phyloP scores from a whole-genome alignment of 2,888 invertebrate genomes.

The Pollenia labialis region DNA sequence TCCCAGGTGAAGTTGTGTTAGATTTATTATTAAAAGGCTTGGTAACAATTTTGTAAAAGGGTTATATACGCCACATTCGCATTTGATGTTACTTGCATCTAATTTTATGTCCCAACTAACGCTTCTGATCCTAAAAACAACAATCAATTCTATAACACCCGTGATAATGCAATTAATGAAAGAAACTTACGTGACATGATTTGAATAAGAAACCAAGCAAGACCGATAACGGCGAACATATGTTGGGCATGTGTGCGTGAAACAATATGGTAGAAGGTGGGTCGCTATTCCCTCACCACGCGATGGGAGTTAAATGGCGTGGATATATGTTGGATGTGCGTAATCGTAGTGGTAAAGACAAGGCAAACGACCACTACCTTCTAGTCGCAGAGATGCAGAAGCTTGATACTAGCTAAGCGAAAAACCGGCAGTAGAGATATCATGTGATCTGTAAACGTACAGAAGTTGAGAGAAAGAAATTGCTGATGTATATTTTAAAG shows the following conservation, averaged over 20 bases:
- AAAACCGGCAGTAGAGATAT: background rate
- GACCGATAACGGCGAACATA: background rate
- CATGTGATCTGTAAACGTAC: background rate
- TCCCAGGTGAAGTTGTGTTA: too few relatives aligned
- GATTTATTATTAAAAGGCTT: too few relatives aligned
- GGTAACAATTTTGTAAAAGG: too few relatives aligned
- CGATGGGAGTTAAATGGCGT: too few relatives aligned
- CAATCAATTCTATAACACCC: too few relatives aligned
- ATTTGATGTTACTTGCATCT: too few relatives aligned
- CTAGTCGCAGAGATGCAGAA: background rate
- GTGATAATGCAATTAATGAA: too few relatives aligned
- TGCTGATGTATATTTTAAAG: background rate
- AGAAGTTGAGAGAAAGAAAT: background rate
- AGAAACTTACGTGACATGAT: too few relatives aligned
- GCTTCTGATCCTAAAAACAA: too few relatives aligned
- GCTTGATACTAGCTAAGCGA: background rate
- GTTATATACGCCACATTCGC: too few relatives aligned
- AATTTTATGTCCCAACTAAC: too few relatives aligned
- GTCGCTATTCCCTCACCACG: background rate
- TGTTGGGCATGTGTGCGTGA: background rate
- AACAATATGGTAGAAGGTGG: background rate
- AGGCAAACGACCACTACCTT: background rate
- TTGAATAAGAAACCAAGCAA: background rate
- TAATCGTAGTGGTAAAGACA: background rate
- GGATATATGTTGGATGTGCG: too few relatives aligned